Evolutionary conservation across 37 sponge, comb jelly and placozoan genomes (phyloP), one percentile per base, ranked within the genome.

Genomic region (Axinella damicornis): DNA sequence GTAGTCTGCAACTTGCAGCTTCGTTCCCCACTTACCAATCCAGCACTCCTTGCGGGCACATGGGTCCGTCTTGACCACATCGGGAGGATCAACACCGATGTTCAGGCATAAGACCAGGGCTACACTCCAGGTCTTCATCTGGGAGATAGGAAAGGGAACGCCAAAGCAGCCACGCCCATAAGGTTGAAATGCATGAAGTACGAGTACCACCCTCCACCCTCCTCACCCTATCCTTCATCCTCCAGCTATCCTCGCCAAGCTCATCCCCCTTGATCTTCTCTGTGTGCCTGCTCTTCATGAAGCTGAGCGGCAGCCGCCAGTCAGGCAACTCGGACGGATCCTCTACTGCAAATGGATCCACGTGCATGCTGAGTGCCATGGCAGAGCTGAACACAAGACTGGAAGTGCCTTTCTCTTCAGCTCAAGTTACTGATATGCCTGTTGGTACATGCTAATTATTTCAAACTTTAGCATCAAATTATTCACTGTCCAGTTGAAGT

Each of bases 11-110:
- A 46, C 9, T 9, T 46, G 46, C 9, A 46, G 9, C 6, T 46
- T 46, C 46, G 46, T 46, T 12, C 6, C 46, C 46, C 46, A 9
- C 83, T 83, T 69, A 97, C 98, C 93, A 57, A 96, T 91, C 99
- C 99, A 99, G 64, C 92, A 91, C 74, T 99, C 99, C 74, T 71
- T 68, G 16, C 92, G 80, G 72, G 99, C 99, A 86, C 97, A 99
- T 22, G 97, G 95, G 18, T 74, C 71, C 2, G 97, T 86, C 78
- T 92, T 96, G 34, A 93, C 76, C 0, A 90, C 88, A 70, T 99
- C 99, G 15, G 99, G 99, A 34, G 99, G 99, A 65, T 96, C 97
- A 22, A 96, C 95, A 11, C 97, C 97, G 46, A 95, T 83, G 71
- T 97, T 97, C 57, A 97, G 85, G 70, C 98, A 97, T 64, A 94